These are phyloP conservation scores for Ctenosaura bakeri DNA, from an alignment of 2,797 vertebrate genomes.

Conservation along the genomic window DNA sequence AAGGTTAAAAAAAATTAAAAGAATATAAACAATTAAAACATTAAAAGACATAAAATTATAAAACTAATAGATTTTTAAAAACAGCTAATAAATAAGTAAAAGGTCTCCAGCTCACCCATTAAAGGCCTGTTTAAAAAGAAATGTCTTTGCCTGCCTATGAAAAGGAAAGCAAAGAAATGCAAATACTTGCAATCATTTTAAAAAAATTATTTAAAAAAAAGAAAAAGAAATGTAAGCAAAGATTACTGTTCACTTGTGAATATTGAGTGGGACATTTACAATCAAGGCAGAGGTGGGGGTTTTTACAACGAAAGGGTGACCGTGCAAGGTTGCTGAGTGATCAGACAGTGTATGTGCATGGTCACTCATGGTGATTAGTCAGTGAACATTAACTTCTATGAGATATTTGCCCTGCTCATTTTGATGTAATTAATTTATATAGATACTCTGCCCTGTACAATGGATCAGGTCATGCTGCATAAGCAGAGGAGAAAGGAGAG, in stretches of 20 bases:
- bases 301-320: not conserved
- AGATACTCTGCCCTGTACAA: not conserved
- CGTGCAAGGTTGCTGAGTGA: not conserved
- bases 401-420: not conserved
- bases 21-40: too few relatives aligned
- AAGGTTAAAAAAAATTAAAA: too few relatives aligned
- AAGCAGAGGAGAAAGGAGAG: not conserved
- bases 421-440: not conserved
- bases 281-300: not conserved
- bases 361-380: not conserved
- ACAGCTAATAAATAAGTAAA: too few relatives aligned
- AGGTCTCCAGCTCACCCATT: too few relatives aligned
- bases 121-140: too few relatives aligned
- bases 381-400: not conserved
- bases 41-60: too few relatives aligned
- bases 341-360: not conserved
- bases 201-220: not conserved
- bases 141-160: too few relatives aligned
- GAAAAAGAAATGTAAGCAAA: not conserved
- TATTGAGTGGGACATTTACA: not conserved
- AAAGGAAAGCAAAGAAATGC: too few relatives aligned
- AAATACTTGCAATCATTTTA: not conserved
- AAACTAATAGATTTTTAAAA: too few relatives aligned
- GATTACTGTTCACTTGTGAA: conserved; percentile 7
- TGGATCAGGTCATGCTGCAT: not conserved